Evolutionary conservation across 2,113 vertebrate species (phyloP).

Genomic region (Tangachromis dhanisi): DNA sequence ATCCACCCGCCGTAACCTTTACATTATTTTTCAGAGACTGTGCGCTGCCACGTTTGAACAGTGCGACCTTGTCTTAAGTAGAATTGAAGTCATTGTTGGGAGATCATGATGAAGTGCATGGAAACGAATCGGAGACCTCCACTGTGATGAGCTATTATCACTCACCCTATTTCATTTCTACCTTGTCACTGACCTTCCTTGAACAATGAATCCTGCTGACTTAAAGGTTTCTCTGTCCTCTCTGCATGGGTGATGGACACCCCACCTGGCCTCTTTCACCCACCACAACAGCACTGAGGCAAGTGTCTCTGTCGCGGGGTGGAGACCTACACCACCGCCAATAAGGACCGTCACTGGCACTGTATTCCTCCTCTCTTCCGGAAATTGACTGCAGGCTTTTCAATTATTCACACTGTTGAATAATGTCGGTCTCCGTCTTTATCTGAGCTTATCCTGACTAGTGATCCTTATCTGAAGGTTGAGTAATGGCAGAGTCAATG

Average conservation of each 20-base stretch:
- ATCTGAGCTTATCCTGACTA: slow-evolving; percentile 4
- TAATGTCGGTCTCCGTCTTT: slow-evolving; percentile 24
- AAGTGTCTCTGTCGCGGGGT: not conserved
- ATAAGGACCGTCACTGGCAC: not conserved
- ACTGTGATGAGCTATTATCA: slow-evolving; percentile 61
- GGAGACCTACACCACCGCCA: not conserved
- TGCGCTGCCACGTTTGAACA: not conserved
- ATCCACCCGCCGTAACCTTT: not conserved
- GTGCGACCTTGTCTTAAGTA: slow-evolving; percentile 20
- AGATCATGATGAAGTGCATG: slow-evolving; percentile 13
- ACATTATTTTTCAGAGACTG: not conserved
- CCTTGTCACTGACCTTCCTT: slow-evolving; percentile 70
- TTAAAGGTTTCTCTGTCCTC: slow-evolving; percentile 68
- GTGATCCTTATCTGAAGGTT: slow-evolving; percentile 47
- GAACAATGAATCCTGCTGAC: slow-evolving; percentile 67
- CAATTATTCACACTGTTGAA: slow-evolving; percentile 47
- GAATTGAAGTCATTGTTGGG: slow-evolving; percentile 6
- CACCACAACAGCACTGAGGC: not conserved
- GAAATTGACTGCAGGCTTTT: slow-evolving; percentile 27
- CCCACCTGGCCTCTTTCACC: slow-evolving; percentile 37
- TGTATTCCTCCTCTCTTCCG: not conserved
- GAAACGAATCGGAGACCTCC: slow-evolving; percentile 56
- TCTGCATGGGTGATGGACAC: slow-evolving; percentile 57
- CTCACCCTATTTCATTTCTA: slow-evolving; percentile 71
- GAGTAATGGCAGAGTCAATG: slow-evolving; percentile 37